phyloP scores from a whole-genome alignment of 2,113 vertebrate genomes.

The Protobothrops mucrosquamatus region DNA sequence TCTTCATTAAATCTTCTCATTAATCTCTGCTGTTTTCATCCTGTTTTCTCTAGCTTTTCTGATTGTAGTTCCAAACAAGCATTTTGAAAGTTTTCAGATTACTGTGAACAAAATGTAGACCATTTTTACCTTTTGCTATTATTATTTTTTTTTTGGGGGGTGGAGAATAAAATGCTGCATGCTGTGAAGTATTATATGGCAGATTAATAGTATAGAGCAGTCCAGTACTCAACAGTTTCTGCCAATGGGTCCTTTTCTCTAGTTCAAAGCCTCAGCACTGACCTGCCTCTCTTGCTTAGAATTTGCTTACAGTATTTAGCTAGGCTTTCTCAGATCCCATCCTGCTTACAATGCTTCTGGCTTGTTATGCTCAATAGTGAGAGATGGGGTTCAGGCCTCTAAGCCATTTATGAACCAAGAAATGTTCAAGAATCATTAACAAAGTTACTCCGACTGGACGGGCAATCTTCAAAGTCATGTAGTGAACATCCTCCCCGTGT shows the following conservation, averaged over 20 bases:
- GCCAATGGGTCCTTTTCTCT: background rate
- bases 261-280: background rate
- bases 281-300: background rate
- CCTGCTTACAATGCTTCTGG: background rate
- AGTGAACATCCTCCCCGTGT: background rate
- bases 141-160: background rate
- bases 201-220: background rate
- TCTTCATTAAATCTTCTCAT: background rate
- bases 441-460: background rate
- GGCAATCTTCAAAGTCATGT: background rate
- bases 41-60: background rate
- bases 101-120: background rate
- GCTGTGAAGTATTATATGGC: background rate
- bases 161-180: background rate
- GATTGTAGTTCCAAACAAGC: background rate
- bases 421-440: background rate
- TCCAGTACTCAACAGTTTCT: background rate
- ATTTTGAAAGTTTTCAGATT: background rate
- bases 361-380: background rate
- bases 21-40: background rate
- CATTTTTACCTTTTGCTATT: background rate
- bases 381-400: background rate
- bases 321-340: background rate
- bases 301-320: background rate
- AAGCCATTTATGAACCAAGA: background rate